phyloP scores from a whole-genome alignment of 2,113 vertebrate species.

The Gadus macrocephalus region DNA sequence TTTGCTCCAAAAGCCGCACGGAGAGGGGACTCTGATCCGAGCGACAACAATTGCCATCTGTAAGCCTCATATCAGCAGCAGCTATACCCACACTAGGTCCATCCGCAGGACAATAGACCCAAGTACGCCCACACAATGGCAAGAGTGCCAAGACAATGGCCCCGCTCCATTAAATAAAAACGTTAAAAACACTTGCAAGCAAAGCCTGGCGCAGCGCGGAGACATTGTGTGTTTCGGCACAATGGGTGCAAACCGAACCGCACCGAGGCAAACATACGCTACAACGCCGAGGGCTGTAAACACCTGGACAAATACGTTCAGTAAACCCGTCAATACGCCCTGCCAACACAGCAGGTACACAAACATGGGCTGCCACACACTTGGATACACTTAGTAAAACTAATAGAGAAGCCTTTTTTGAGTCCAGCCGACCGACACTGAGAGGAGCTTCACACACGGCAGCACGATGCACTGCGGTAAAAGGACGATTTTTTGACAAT shows the following conservation, averaged over 20 bases:
- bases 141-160: conserved; percentile 31
- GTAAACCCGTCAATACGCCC: conserved; percentile 37
- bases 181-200: conserved; percentile 29
- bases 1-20: background rate
- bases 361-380: conserved; percentile 44
- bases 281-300: conserved; percentile 38
- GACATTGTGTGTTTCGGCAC: conserved; percentile 19
- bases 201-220: background rate
- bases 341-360: conserved; percentile 32
- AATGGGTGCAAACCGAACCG: conserved; percentile 2
- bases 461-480: too few species aligned
- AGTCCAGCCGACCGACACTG: conserved; percentile 47
- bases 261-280: conserved; percentile 37
- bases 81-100: conserved; percentile 11
- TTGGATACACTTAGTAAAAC: conserved; percentile 34
- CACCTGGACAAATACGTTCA: conserved; percentile 57
- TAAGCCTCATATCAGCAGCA: conserved; percentile 36
- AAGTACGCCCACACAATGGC: conserved; percentile 28
- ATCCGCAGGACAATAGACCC: conserved; percentile 23
- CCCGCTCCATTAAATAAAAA: conserved; percentile 21
- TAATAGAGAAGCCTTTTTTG: conserved; percentile 29
- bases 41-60: conserved; percentile 36
- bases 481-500: too few species aligned
- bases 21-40: conserved; percentile 31
- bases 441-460: conserved; percentile 17